Evolutionary conservation across 1,140 invertebrate genomes (phyloP).

Genomic region (Sarcophaga bullata): DNA sequence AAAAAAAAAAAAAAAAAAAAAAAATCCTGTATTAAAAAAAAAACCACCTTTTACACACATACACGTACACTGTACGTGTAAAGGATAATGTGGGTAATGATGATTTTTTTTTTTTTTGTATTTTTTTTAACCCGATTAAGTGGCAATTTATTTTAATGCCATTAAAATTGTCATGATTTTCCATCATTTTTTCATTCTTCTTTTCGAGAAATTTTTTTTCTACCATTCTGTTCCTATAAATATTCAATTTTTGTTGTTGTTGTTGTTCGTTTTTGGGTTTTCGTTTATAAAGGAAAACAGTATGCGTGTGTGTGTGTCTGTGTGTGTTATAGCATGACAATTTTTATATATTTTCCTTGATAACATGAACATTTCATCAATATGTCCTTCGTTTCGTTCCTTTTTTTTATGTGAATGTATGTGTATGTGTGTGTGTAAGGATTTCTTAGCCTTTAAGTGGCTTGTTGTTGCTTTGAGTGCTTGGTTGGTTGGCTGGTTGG

Average conservation of each 20-base stretch:
- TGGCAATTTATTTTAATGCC: constrained; percentile 38
- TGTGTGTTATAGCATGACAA: too few species aligned
- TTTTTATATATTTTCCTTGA: constrained; percentile 22
- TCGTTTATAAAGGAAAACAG: too few species aligned
- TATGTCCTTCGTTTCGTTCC: constrained; percentile 14
- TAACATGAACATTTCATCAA: constrained; percentile 38
- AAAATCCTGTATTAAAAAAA: background rate
- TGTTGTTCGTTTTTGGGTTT: too few species aligned
- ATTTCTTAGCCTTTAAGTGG: background rate
- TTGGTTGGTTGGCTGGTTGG: too few species aligned
- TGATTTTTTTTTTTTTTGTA: background rate
- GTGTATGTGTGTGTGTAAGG: background rate
- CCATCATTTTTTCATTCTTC: background rate
- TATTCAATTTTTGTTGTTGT: too few species aligned
- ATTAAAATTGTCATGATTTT: constrained; percentile 41
- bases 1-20: background rate
- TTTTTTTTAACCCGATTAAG: constrained; percentile 36
- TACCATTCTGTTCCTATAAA: background rate
- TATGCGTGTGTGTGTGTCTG: too few species aligned
- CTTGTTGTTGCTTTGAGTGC: background rate
- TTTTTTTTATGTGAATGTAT: constrained; percentile 7
- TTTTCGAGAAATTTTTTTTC: background rate
- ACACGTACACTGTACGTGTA: background rate
- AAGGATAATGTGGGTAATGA: too few species aligned
- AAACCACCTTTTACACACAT: background rate